These are phyloP conservation scores for Xestia rhomboidea DNA, from an alignment of 2,888 invertebrate species.

Conservation along the genomic window DNA sequence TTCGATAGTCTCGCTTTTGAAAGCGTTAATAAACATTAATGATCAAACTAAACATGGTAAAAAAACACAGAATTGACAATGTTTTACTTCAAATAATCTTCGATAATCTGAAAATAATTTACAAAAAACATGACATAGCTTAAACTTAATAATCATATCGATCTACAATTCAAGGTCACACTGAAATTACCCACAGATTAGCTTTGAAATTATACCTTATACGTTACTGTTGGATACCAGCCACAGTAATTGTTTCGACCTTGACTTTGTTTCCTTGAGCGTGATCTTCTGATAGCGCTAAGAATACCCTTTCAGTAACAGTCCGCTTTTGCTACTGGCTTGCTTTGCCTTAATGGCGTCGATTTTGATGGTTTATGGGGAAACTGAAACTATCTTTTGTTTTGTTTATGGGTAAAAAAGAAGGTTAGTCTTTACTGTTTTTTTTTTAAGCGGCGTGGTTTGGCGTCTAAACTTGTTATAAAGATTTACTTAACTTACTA, in stretches of 20 bases:
- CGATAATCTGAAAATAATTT: neutral
- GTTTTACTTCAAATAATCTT: neutral
- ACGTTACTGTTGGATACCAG: slow-evolving; percentile 41
- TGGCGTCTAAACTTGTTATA: neutral
- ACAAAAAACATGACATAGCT: slow-evolving; percentile 26
- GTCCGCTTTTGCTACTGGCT: slow-evolving; percentile 10
- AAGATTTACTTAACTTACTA: neutral
- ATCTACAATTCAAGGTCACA: slow-evolving; percentile 56
- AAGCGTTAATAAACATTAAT: neutral
- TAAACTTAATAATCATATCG: slow-evolving; percentile 52
- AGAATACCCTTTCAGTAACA: slow-evolving; percentile 23
- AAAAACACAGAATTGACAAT: neutral
- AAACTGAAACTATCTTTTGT: slow-evolving; percentile 26
- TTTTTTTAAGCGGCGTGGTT: neutral
- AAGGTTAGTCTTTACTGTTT: neutral
- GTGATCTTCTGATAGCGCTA: slow-evolving; percentile 35
- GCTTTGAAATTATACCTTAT: slow-evolving; percentile 61
- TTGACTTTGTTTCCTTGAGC: slow-evolving; percentile 32
- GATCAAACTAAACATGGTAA: neutral
- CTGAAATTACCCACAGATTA: slow-evolving; percentile 64
- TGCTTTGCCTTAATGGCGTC: slow-evolving; percentile 6
- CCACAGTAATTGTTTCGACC: slow-evolving; percentile 51
- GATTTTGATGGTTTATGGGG: slow-evolving; percentile 27
- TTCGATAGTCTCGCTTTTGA: neutral
- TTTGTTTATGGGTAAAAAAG: slow-evolving; percentile 2